Evolutionary conservation across 92 coral and sea anemone species (phyloP).

Genomic region (Phenganax marumi): DNA sequence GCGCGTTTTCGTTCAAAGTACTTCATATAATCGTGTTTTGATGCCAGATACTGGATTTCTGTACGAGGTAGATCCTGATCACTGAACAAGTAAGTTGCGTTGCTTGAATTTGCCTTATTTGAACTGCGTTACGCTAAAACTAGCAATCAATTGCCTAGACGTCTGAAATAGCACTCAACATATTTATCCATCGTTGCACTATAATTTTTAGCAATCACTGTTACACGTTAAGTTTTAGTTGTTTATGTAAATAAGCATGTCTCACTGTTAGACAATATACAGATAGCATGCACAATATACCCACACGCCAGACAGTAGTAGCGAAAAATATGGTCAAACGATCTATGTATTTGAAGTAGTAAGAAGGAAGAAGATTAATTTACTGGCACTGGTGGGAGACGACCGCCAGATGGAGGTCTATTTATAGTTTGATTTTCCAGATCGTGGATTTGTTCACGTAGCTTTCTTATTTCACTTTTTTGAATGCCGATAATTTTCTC

Average conservation of each 20-base stretch:
- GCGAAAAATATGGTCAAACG: background rate
- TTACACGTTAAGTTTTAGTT: background rate
- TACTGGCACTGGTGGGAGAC: conserved; percentile 87
- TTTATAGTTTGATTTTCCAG: conserved; percentile 68
- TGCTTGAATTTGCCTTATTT: background rate
- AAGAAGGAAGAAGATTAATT: conserved; percentile 32
- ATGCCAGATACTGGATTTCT: conserved; percentile 91
- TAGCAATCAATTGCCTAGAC: no score
- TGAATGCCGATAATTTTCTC: conserved; percentile 93
- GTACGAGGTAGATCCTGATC: conserved; percentile 90
- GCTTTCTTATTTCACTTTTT: conserved; percentile 84
- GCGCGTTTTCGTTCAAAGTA: conserved; percentile 98
- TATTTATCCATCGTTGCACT: no score
- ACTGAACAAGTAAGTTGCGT: conserved; percentile 15
- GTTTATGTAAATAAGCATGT: no score
- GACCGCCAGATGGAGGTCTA: conserved; percentile 88
- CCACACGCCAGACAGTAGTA: background rate
- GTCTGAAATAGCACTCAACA: no score
- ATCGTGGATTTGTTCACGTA: conserved; percentile 87
- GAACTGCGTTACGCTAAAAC: no score
- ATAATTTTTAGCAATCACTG: no score
- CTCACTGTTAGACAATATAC: no score
- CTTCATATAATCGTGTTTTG: conserved; percentile 87
- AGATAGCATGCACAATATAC: background rate
- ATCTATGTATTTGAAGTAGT: background rate